phyloP scores from a whole-genome alignment of 2,113 vertebrate genomes.

The Apistogramma diplotaenia region DNA sequence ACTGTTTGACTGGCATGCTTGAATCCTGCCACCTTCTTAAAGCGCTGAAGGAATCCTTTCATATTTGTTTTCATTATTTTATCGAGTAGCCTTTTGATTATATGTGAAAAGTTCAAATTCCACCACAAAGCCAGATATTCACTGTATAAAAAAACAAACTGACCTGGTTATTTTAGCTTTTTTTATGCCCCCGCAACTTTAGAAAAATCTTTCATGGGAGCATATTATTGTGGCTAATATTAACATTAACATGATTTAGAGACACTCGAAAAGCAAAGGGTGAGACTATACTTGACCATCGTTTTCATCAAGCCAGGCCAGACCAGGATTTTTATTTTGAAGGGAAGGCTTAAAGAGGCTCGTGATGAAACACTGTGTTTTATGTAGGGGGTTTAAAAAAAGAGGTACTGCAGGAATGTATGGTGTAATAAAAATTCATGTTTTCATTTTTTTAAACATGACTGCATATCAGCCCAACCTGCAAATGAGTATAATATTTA shows the following conservation, averaged over 20 bases:
- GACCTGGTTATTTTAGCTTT: neutral
- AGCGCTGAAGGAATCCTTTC: neutral
- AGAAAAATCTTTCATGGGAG: neutral
- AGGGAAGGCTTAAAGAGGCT: neutral
- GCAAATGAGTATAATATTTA: neutral
- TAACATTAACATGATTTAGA: neutral
- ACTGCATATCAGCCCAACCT: neutral
- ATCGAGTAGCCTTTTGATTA: neutral
- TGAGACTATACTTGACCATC: too few species aligned
- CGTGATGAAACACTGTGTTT: neutral
- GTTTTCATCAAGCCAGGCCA: too few species aligned
- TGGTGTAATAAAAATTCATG: neutral
- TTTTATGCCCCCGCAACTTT: neutral
- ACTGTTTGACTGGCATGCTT: neutral
- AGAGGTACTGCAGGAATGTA: neutral
- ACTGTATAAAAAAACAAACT: neutral
- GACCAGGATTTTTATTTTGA: too few species aligned
- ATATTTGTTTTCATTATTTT: neutral
- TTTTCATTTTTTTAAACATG: neutral
- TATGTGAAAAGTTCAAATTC: neutral
- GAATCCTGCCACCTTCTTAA: neutral
- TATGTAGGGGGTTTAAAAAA: neutral
- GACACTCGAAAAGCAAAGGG: too few species aligned
- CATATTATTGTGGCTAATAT: neutral
- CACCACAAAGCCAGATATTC: neutral